Conservation (phyloP, 2,888 invertebrate genomes). For the Acanthacorydalis orientalis region DNA sequence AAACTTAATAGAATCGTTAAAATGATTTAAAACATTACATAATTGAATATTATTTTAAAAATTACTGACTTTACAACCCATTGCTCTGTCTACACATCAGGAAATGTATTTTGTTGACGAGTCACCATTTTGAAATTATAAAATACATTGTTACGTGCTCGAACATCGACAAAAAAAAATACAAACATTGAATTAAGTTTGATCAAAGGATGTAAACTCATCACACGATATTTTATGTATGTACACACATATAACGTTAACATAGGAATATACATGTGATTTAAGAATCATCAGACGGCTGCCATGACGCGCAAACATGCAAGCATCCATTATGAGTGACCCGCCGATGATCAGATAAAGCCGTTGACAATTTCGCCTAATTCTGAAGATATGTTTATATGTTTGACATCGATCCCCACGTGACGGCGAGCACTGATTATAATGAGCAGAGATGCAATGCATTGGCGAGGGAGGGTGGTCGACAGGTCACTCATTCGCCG, state of each 20-base stretch:
- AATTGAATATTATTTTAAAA: too few species aligned
- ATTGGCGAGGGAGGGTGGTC: constrained; percentile 45
- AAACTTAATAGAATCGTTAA: too few species aligned
- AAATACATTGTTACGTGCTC: not conserved
- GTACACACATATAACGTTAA: too few species aligned
- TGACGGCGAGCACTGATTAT: constrained; percentile 46
- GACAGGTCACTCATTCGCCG: constrained; percentile 21
- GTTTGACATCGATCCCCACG: constrained; percentile 54
- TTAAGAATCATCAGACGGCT: constrained; percentile 5
- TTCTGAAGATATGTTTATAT: constrained; percentile 27
- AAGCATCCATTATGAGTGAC: constrained; percentile 8
- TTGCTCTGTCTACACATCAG: not conserved
- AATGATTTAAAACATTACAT: too few species aligned
- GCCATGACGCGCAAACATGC: constrained; percentile 4
- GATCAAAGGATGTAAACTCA: too few species aligned
- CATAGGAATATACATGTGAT: too few species aligned
- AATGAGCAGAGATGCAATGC: constrained; percentile 42
- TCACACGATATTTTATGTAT: too few species aligned
- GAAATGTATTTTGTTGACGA: not conserved
- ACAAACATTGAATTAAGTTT: too few species aligned
- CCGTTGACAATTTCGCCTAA: constrained; percentile 7
- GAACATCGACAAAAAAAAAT: too few species aligned
- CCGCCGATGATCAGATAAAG: not conserved
- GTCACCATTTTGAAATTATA: constrained; percentile 5
- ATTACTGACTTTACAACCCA: too few species aligned